Conservation (phyloP, 2,888 invertebrate genomes). For the Dorcus hopei region DNA sequence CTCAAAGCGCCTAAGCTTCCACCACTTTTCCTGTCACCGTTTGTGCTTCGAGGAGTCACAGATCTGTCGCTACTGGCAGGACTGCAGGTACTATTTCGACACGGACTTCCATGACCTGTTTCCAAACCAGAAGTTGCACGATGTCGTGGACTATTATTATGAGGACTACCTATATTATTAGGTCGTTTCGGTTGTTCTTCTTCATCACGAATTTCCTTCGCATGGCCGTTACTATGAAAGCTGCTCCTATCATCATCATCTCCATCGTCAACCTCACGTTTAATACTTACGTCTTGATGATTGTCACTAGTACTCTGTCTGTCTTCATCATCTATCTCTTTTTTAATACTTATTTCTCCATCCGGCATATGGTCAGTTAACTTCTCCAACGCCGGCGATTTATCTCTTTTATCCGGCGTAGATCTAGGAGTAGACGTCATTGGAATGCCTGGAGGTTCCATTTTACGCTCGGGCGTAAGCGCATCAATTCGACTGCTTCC, state of each 20-base stretch:
- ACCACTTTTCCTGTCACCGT: conserved; percentile 56
- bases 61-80: conserved; percentile 77
- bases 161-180: conserved; percentile 34
- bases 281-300: conserved; percentile 49
- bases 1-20: conserved; percentile 80
- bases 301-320: conserved; percentile 43
- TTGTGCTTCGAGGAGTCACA: conserved; percentile 68
- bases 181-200: conserved; percentile 38
- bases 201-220: conserved; percentile 37
- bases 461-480: conserved; percentile 76
- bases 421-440: conserved; percentile 57
- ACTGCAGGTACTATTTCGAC: conserved; percentile 61
- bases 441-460: conserved; percentile 61
- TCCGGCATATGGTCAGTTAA: conserved; percentile 35
- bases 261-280: conserved; percentile 42
- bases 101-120: conserved; percentile 55
- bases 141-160: conserved; percentile 40
- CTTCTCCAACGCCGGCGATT: conserved; percentile 58
- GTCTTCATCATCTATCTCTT: conserved; percentile 61
- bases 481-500: conserved; percentile 78
- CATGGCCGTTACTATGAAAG: conserved; percentile 43
- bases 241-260: conserved; percentile 48
- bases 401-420: conserved; percentile 66
- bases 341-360: conserved; percentile 61
- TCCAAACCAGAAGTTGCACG: conserved; percentile 42